These are phyloP conservation scores for Thecocarcelia acutangulata DNA, from an alignment of 2,888 invertebrate species.

Conservation along the genomic window DNA sequence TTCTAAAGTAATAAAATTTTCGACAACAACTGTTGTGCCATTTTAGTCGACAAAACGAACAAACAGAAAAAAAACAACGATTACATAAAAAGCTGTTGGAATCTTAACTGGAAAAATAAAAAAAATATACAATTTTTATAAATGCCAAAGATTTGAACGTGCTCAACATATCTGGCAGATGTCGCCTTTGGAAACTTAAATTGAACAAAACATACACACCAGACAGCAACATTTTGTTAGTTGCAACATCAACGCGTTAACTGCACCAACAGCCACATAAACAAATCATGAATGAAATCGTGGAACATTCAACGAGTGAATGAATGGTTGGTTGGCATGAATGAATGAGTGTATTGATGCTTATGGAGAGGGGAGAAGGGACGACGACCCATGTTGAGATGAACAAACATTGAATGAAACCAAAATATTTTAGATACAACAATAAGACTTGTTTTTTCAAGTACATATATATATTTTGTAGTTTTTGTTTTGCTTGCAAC, in stretches of 20 bases:
- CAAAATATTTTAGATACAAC: slow-evolving; percentile 21
- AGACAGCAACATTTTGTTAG: slow-evolving; percentile 21
- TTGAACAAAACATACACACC: slow-evolving; percentile 16
- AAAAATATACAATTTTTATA: slow-evolving; percentile 7
- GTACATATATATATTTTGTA: background rate
- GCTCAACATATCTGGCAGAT: slow-evolving; percentile 63
- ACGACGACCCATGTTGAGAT: slow-evolving; percentile 45
- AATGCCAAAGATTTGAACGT: slow-evolving; percentile 58
- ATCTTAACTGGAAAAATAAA: slow-evolving; percentile 49
- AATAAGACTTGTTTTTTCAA: slow-evolving; percentile 42
- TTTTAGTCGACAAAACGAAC: slow-evolving; percentile 14
- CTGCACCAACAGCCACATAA: slow-evolving; percentile 30
- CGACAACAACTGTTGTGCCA: slow-evolving; percentile 48
- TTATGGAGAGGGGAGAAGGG: slow-evolving; percentile 2
- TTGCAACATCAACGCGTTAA: slow-evolving; percentile 15
- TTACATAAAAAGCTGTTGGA: slow-evolving; percentile 35
- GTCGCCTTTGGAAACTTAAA: slow-evolving; percentile 65
- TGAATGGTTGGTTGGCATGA: background rate
- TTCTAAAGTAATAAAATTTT: slow-evolving; percentile 42
- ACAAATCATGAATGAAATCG: slow-evolving; percentile 65
- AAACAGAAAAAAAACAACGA: slow-evolving; percentile 18
- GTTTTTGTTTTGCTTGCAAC: slow-evolving; percentile 20
- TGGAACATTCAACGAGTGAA: slow-evolving; percentile 44
- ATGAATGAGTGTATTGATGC: slow-evolving; percentile 20
- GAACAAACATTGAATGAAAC: slow-evolving; percentile 57